A percentile compares a stretch with the other conserved stretches of the same genome.
These are phyloP conservation scores for Cancer borealis DNA, from an alignment of 2,888 invertebrate genomes.

Conservation along the genomic window DNA sequence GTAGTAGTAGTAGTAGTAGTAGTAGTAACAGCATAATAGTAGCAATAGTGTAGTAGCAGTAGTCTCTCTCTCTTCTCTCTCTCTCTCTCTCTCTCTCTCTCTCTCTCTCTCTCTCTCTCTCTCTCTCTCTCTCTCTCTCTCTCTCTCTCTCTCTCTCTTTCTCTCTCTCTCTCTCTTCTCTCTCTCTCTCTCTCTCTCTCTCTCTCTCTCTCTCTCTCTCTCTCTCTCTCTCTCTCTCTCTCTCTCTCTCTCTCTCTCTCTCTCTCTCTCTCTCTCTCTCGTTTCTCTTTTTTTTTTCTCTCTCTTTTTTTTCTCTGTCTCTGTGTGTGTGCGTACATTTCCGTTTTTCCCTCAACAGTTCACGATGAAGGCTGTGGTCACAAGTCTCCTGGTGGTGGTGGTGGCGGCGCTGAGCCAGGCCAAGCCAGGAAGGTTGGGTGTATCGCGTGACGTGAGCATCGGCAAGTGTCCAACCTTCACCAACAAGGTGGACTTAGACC, in stretches of 20 bases:
- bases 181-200: background rate
- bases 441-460: background rate
- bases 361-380: background rate
- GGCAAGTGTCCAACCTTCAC: background rate
- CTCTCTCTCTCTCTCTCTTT: background rate
- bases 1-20: no score
- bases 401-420: background rate
- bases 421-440: background rate
- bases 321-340: background rate
- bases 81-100: background rate
- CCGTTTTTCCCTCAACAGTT: background rate
- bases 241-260: background rate
- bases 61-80: background rate
- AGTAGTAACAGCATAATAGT: no score
- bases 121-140: background rate
- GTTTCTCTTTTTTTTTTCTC: background rate
- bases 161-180: background rate
- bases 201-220: background rate
- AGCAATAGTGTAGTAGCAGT: no score
- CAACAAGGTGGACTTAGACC: background rate
- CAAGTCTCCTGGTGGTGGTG: background rate
- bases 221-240: background rate
- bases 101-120: background rate
- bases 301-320: background rate
- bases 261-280: background rate